phyloP scores from a whole-genome alignment of 1,140 invertebrate genomes.

The Nasonia giraulti region DNA sequence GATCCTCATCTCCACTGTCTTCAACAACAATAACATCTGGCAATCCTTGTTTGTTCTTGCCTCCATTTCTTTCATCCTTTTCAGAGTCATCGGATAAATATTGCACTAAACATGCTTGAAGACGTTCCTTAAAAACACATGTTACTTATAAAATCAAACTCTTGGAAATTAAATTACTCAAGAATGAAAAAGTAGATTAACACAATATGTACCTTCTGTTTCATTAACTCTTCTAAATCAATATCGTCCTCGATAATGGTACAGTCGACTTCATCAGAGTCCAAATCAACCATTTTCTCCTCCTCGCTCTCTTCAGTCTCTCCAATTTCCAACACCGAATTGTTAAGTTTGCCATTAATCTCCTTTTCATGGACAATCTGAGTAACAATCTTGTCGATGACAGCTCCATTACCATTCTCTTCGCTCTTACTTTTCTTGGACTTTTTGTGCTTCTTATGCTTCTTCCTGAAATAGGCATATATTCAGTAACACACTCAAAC shows the following conservation, averaged over 20 bases:
- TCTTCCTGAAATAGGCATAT: conserved; percentile 62
- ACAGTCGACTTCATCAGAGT: conserved; percentile 86
- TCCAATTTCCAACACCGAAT: conserved; percentile 76
- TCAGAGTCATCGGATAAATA: conserved; percentile 72
- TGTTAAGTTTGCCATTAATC: conserved; percentile 68
- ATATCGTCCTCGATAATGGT: conserved; percentile 88
- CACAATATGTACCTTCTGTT: conserved; percentile 81
- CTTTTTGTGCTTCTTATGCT: conserved; percentile 74
- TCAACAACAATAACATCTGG: conserved; percentile 72
- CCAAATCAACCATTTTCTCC: conserved; percentile 81
- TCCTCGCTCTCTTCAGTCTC: conserved; percentile 82
- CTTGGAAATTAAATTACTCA: background rate
- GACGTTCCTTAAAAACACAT: conserved; percentile 70
- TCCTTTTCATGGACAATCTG: conserved; percentile 58
- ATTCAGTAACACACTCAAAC: background rate
- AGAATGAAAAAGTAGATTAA: background rate
- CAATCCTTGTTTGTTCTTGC: conserved; percentile 57
- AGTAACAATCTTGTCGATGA: conserved; percentile 60
- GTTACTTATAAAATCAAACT: background rate
- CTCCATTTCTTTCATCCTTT: conserved; percentile 58
- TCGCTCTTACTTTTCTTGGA: conserved; percentile 69
- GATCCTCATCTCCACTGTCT: conserved; percentile 66
- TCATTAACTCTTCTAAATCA: conserved; percentile 91
- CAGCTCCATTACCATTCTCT: conserved; percentile 69
- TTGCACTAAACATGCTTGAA: conserved; percentile 76